Base-by-base conservation (phyloP, 2,888 invertebrate species). In the Leptopilina drosophilae region DNA sequence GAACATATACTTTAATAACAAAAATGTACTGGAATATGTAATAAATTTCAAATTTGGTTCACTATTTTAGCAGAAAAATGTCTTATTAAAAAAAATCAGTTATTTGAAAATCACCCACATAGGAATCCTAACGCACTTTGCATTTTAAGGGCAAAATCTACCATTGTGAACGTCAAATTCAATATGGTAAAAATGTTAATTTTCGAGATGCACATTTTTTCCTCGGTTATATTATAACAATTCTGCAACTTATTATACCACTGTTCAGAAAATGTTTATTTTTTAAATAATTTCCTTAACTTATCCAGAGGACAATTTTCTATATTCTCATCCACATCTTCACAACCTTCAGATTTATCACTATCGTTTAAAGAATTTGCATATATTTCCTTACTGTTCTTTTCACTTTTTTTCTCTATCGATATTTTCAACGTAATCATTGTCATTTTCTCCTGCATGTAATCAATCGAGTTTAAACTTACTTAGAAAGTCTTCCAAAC, bases 401-500 rank as follows among this genome's bases (percentile, higher is more conserved):
- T 26, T 11, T 42, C 46, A 11, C 65, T n/a, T n/a, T 64, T 42
- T 49, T 12, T 77, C 77, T 20, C 42, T 49, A 53, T n/a, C 64
- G 26, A 73, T 56, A 15, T 78, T 66, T 42, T 69, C 67, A 49
- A 79, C 77, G n/a, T 59, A 64, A 64, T 20, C 53, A 33, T 53
- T 67, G 53, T 78, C 77, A 64, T 64, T 64, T 33, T 64, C 64
- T 12, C 33, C 64, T 12, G 26, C 33, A 64, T 12, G 64, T 2
- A 12, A 6, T 26, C 9, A 14, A 6, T 64, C 64, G 26, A 64
- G 26, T 64, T 64, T 64, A 14, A 83, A 53, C 15, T 56, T 33
- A 75, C 80, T 81, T 40, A 84, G 59, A 40, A 80, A 76, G 77
- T 86, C 86, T 81, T 88, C 84, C 14, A 88, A 86, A 8, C 78